phyloP scores from a whole-genome alignment of 2,113 vertebrate species.

The Tinamus guttatus region DNA sequence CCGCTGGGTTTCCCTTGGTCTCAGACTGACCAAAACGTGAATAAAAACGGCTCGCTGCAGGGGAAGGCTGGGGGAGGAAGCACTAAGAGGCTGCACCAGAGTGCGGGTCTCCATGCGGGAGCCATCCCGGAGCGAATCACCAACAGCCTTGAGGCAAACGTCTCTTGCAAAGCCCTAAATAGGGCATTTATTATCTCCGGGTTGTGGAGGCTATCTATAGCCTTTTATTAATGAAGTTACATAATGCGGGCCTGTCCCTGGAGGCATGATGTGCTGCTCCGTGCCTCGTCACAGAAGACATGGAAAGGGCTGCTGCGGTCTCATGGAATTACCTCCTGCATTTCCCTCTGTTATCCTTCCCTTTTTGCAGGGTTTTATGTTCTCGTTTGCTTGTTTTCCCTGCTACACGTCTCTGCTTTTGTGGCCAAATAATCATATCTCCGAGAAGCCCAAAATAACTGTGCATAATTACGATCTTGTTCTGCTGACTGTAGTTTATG shows the following conservation, averaged over 20 bases:
- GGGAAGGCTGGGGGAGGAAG: no score
- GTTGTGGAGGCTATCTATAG: fast-evolving
- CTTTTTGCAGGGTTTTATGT: fast-evolving
- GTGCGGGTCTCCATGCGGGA: no score
- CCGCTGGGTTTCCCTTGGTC: neutral
- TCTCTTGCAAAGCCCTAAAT: fast-evolving
- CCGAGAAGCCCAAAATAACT: neutral
- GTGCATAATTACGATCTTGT: neutral
- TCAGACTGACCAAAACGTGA: no score
- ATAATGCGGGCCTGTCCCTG: neutral
- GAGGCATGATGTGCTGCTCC: fast-evolving
- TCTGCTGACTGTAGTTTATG: neutral
- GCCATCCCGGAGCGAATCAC: neutral
- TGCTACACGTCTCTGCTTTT: neutral
- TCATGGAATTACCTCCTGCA: fast-evolving
- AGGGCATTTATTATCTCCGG: fast-evolving
- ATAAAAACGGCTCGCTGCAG: no score
- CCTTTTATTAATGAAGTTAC: neutral
- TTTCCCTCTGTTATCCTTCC: neutral
- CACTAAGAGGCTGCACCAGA: no score
- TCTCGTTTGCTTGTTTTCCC: neutral
- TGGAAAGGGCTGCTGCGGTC: neutral
- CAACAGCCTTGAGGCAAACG: neutral
- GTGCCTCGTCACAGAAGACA: fast-evolving
- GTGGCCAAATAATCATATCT: neutral